Percentiles rank a stretch among this genome's conserved stretches.
phyloP scores from a whole-genome alignment of 2,888 invertebrate genomes.

The Fabriciana adippe region DNA sequence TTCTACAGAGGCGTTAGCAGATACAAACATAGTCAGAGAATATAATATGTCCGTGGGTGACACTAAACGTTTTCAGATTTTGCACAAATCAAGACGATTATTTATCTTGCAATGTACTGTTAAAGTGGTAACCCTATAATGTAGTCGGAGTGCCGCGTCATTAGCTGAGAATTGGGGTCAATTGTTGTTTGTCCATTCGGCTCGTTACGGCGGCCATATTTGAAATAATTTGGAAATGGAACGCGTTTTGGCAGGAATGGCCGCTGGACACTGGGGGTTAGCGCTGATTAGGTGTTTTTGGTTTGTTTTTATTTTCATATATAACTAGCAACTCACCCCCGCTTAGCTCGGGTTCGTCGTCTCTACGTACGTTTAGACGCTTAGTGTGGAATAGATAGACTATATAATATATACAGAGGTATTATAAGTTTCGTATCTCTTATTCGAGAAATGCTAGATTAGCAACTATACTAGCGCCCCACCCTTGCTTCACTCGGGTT shows the following conservation, averaged over 20 bases:
- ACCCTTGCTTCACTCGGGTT: too few species aligned
- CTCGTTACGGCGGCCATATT: constrained; percentile 65
- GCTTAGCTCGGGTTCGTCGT: too few species aligned
- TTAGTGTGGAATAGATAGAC: too few species aligned
- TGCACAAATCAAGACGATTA: neutral
- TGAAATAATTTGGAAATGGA: constrained; percentile 68
- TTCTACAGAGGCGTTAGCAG: too few species aligned
- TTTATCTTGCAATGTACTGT: neutral
- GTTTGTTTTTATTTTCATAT: constrained; percentile 4
- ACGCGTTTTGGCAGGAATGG: constrained; percentile 47
- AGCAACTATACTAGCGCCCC: too few species aligned
- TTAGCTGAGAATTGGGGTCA: constrained; percentile 63
- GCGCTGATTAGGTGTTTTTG: constrained; percentile 25
- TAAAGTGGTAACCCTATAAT: constrained; percentile 38
- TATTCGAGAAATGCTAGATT: neutral
- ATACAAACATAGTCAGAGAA: too few species aligned
- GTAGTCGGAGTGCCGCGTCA: constrained; percentile 47
- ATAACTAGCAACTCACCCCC: neutral
- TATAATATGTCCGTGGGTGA: too few species aligned
- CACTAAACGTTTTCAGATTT: neutral
- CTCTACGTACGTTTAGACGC: too few species aligned
- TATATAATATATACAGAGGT: too few species aligned
- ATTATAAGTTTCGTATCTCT: too few species aligned
- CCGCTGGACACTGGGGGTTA: constrained; percentile 25
- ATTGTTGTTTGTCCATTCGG: constrained; percentile 63